These are phyloP conservation scores for Eulemur mongoz DNA, from an alignment of 2,797 vertebrate genomes.

Conservation along the genomic window DNA sequence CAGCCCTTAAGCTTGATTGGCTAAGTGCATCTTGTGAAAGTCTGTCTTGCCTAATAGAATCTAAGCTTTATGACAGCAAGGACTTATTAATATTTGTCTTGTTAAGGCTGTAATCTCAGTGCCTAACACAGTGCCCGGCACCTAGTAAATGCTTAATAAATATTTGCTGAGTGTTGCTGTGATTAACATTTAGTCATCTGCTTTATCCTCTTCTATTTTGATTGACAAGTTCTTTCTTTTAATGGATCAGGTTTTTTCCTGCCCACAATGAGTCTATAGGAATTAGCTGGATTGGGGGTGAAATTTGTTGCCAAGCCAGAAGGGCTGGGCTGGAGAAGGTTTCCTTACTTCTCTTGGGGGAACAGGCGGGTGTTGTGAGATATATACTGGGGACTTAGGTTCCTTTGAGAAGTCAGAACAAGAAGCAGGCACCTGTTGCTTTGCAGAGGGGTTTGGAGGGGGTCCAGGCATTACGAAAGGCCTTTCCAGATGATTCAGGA, in stretches of 20 bases:
- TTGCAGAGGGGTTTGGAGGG: background rate
- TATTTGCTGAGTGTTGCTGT: background rate
- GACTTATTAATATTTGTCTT: background rate
- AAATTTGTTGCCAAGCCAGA: background rate
- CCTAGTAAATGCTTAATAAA: background rate
- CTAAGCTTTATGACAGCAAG: background rate
- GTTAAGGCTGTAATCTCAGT: background rate
- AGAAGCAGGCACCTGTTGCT: background rate
- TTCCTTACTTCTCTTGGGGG: background rate
- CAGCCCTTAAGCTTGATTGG: background rate
- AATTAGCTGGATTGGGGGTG: background rate
- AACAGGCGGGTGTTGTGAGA: background rate
- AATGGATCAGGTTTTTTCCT: background rate
- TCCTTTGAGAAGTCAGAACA: background rate
- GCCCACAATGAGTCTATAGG: background rate
- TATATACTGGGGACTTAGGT: background rate
- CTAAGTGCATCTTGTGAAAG: background rate
- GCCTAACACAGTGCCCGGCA: background rate
- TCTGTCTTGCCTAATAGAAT: background rate
- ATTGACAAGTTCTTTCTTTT: background rate
- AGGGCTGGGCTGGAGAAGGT: background rate
- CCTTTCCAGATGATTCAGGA: constrained; percentile 13
- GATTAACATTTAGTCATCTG: background rate
- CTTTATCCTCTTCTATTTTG: constrained; percentile 6
- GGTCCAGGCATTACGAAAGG: background rate